These are phyloP conservation scores for Sandelia bainsii DNA, from an alignment of 2,797 vertebrate genomes.

Conservation along the genomic window DNA sequence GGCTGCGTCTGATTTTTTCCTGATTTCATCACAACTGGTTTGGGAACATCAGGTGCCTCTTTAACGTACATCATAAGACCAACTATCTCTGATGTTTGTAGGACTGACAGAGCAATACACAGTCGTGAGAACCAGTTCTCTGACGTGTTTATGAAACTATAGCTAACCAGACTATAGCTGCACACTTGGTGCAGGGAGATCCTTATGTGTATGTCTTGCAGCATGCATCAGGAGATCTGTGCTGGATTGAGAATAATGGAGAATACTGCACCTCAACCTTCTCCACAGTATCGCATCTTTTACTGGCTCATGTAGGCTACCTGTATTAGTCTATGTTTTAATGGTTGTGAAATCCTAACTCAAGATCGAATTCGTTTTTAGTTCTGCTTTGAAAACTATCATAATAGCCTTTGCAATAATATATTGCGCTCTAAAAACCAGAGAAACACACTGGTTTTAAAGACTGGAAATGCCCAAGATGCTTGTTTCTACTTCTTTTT, in stretches of 20 bases:
- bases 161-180: not conserved
- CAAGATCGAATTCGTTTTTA: not conserved
- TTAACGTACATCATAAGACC: not conserved
- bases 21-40: not conserved
- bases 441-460: too few species aligned
- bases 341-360: not conserved
- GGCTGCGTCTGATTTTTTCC: not conserved
- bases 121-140: not conserved
- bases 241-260: not conserved
- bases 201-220: not conserved
- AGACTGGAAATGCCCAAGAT: too few species aligned
- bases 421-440: too few species aligned
- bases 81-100: not conserved
- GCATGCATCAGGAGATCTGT: not conserved
- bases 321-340: not conserved
- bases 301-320: too few species aligned
- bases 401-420: too few species aligned
- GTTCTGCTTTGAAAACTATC: too few species aligned
- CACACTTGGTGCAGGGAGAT: not conserved
- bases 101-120: not conserved
- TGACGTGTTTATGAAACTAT: constrained; percentile 1
- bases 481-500: too few species aligned
- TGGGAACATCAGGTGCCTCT: not conserved
- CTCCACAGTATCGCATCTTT: not conserved
- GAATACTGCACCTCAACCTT: not conserved